Evolutionary conservation across 2,888 invertebrate genomes (phyloP), one percentile per base, ranked within the genome.

Genomic region (Schizotus pectinicornis): DNA sequence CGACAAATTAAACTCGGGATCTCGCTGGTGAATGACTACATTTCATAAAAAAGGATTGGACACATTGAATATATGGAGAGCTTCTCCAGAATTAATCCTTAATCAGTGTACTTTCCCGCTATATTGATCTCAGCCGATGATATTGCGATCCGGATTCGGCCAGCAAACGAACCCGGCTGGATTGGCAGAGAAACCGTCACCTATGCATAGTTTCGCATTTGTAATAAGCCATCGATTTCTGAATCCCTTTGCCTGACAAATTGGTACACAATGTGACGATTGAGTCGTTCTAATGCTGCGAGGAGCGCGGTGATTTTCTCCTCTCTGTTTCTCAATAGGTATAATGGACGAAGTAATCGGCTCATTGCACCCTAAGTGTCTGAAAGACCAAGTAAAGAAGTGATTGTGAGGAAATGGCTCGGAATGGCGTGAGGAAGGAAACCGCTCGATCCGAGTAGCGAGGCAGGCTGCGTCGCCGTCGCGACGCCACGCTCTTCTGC

Each of bases 331-430:
- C 67, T 65, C 64, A 68, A 67, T 65, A 61, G 67, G 66, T 67
- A 68, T 68, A 71, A 69, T 69, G 71, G 68, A 64, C 63, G 63
- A 59, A 62, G 65, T 70, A 73, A 75, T 74, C 74, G 74, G 73
- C 74, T 75, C 74, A 72, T 72, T 74, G 71, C 74, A 74, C 73
- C 66, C 68, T 69, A 68, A 74, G 74, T 74, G 72, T 74, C 71
- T 74, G 72, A 74, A 73, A 74, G 72, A 73, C 70, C 71, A 67
- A 70, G 71, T 70, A 71, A 74, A 75, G 74, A 73, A 75, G 72
- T 74, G 76, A 76, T 76, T 75, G 75, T 74, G 76, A 72, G 76
- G 74, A 77, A 77, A 77, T 77, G 75, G 76, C 70, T 76, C 72
- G 76, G 75, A 77, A 77, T 70, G 74, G 73, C 65, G 69, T 64